phyloP scores from a whole-genome alignment of 35 echinoderm and acorn worm genomes.

The Apostichopus californicus region DNA sequence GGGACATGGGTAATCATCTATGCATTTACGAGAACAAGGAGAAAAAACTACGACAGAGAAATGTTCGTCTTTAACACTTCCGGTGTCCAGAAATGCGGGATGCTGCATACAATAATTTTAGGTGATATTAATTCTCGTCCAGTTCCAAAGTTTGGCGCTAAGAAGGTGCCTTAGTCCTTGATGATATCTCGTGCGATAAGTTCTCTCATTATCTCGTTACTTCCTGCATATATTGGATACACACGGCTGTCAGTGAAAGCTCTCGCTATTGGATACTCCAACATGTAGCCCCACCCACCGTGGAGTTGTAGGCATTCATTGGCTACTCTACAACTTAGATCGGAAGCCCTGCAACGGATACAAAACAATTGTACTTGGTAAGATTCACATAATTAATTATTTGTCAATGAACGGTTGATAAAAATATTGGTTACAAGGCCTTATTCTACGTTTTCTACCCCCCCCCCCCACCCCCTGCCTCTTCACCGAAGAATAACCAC shows the following conservation, averaged over 20 bases:
- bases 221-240: slow-evolving; percentile 74
- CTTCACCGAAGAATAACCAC: not conserved
- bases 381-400: not conserved
- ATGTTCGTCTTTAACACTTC: no score
- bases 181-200: slow-evolving; percentile 55
- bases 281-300: slow-evolving; percentile 92
- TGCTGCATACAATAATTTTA: no score
- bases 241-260: slow-evolving; percentile 63
- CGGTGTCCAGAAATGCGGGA: no score
- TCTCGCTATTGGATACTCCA: slow-evolving; percentile 78
- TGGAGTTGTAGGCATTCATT: slow-evolving; percentile 74
- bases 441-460: not conserved
- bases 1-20: no score
- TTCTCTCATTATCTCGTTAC: slow-evolving; percentile 90
- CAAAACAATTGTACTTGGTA: not conserved
- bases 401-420: no score
- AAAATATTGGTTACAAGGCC: not conserved
- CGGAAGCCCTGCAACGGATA: slow-evolving; percentile 60
- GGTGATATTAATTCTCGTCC: no score
- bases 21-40: no score
- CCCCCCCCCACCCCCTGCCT: no score
- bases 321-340: slow-evolving; percentile 57
- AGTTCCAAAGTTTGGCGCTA: no score
- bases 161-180: not conserved
- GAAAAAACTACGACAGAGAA: no score